phyloP scores from a whole-genome alignment of 2,113 vertebrate genomes.

The Oreochromis spilurus region DNA sequence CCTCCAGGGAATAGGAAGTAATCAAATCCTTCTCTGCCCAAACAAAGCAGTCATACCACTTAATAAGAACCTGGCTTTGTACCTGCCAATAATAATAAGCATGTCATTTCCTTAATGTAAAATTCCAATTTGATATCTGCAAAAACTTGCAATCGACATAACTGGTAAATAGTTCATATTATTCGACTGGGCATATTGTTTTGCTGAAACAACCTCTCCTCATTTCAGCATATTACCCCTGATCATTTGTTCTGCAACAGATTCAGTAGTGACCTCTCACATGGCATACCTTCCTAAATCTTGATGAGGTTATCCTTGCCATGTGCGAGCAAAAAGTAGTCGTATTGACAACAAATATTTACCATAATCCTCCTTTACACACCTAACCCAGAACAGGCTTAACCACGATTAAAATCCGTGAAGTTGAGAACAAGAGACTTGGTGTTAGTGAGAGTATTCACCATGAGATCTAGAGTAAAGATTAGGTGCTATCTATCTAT shows the following conservation, averaged over 20 bases:
- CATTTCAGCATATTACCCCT: accelerated
- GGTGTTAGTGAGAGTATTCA: background rate
- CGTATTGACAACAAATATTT: accelerated
- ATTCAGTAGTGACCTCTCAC: background rate
- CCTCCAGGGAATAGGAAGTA: too few relatives aligned
- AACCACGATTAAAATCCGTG: background rate
- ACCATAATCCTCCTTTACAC: background rate
- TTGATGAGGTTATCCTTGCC: accelerated
- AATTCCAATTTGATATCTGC: background rate
- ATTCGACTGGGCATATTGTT: background rate
- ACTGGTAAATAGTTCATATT: background rate
- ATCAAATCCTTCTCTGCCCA: background rate
- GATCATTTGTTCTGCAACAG: background rate
- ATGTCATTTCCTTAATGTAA: accelerated
- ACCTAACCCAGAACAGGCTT: accelerated
- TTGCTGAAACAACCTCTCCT: accelerated
- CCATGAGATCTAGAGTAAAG: accelerated
- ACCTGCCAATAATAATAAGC: accelerated
- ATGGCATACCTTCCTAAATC: background rate
- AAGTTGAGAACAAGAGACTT: accelerated
- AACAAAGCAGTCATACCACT: background rate
- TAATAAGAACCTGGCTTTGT: background rate
- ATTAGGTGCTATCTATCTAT: background rate
- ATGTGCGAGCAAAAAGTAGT: accelerated
- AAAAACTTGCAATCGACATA: background rate